These are phyloP conservation scores for Oreochromis aureus DNA, from an alignment of 2,113 vertebrate genomes.

Conservation along the genomic window DNA sequence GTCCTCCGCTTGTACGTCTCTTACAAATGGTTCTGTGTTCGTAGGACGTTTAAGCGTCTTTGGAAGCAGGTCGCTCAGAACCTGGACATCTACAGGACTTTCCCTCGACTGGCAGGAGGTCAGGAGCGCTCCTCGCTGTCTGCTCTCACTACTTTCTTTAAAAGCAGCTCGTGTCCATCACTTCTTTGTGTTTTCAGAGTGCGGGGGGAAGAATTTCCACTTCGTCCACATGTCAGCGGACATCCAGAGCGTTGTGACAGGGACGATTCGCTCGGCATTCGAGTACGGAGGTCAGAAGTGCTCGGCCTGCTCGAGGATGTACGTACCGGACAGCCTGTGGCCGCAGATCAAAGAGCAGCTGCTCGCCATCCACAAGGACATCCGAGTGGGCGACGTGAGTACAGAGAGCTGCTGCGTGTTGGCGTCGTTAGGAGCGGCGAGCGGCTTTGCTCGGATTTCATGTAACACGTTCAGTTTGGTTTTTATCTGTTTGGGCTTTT, in stretches of 20 bases:
- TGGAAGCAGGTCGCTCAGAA: slow-evolving; percentile 94
- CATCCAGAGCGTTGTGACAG: slow-evolving; percentile 80
- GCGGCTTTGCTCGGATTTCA: neutral
- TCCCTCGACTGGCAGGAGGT: slow-evolving; percentile 90
- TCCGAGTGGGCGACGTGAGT: slow-evolving; percentile 90
- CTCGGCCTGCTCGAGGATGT: slow-evolving; percentile 94
- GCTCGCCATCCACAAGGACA: slow-evolving; percentile 76
- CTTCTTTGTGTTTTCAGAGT: slow-evolving; percentile 70
- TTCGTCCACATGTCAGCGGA: slow-evolving; percentile 88
- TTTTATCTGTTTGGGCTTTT: neutral
- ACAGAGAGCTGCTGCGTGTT: neutral
- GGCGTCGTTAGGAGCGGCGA: accelerated
- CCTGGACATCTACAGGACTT: slow-evolving; percentile 84
- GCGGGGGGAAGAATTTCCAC: slow-evolving; percentile 97
- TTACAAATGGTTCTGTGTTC: neutral
- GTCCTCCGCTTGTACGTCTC: accelerated
- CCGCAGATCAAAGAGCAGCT: slow-evolving; percentile 82
- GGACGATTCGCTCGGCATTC: slow-evolving; percentile 89
- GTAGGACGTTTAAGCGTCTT: slow-evolving; percentile 90
- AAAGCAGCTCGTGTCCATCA: neutral
- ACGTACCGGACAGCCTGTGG: slow-evolving; percentile 83
- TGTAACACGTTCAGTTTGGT: neutral
- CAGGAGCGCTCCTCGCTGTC: neutral
- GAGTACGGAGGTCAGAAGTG: slow-evolving; percentile 95
- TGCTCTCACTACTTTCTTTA: neutral